phyloP scores from a whole-genome alignment of 53 echinoderm and acorn worm species.

The Zoroaster sp. region DNA sequence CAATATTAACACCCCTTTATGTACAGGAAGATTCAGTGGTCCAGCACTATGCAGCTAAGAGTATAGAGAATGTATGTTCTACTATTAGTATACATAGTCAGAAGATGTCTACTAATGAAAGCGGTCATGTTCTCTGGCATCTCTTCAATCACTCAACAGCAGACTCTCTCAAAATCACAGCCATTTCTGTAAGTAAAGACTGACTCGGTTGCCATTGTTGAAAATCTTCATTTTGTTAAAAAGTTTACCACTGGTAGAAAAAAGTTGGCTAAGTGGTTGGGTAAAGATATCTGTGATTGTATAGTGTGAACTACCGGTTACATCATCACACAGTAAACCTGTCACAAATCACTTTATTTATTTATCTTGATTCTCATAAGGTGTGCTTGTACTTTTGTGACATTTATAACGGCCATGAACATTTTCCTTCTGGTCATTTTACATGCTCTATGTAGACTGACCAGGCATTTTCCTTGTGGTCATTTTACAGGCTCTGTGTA shows the following conservation, averaged over 20 bases:
- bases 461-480: slow-evolving; percentile 64
- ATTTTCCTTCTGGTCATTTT: neutral
- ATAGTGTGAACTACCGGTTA: too few species aligned
- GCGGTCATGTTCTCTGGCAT: slow-evolving; percentile 95
- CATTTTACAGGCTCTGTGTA: slow-evolving; percentile 78
- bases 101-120: slow-evolving; percentile 86
- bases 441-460: slow-evolving; percentile 89
- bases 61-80: slow-evolving; percentile 88
- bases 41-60: slow-evolving; percentile 94
- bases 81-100: slow-evolving; percentile 81
- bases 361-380: too few species aligned
- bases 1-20: neutral
- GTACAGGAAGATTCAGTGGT: slow-evolving; percentile 90
- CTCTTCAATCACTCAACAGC: slow-evolving; percentile 95
- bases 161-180: slow-evolving; percentile 85
- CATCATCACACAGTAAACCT: too few species aligned
- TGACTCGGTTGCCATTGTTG: too few species aligned
- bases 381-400: neutral
- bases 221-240: too few species aligned
- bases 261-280: too few species aligned
- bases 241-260: too few species aligned
- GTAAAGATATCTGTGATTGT: too few species aligned
- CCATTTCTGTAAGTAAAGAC: slow-evolving; percentile 80
- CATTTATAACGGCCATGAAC: neutral
- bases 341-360: too few species aligned